These are phyloP conservation scores for Rhopalosiphum maidis DNA, from an alignment of 1,140 invertebrate species.

Conservation along the genomic window DNA sequence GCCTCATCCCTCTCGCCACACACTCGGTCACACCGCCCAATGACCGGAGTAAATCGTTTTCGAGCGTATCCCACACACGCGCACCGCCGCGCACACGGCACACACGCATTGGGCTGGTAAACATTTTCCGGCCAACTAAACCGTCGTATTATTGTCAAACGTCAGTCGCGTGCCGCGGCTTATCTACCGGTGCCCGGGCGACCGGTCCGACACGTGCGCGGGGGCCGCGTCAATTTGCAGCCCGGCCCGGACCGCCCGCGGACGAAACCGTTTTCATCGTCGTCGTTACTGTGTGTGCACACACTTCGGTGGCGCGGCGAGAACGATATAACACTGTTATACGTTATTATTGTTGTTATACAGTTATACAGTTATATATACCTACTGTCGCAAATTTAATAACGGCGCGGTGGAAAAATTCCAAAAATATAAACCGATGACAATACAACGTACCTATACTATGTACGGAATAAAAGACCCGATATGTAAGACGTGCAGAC, in stretches of 20 bases:
- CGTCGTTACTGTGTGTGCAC: background rate
- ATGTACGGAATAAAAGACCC: background rate
- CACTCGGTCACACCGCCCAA: background rate
- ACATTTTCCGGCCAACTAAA: slow-evolving; percentile 57
- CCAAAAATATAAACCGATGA: background rate
- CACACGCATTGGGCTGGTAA: background rate
- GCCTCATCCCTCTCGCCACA: background rate
- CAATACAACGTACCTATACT: no score
- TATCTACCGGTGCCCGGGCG: slow-evolving; percentile 47
- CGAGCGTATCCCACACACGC: slow-evolving; percentile 47
- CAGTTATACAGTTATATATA: background rate
- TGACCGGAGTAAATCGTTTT: slow-evolving; percentile 26
- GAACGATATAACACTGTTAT: background rate
- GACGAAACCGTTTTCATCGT: background rate
- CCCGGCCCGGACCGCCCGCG: background rate
- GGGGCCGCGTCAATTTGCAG: slow-evolving; percentile 42
- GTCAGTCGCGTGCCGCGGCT: slow-evolving; percentile 54
- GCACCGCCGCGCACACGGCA: background rate
- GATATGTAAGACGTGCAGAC: background rate
- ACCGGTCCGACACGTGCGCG: slow-evolving; percentile 26
- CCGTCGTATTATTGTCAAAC: slow-evolving; percentile 27
- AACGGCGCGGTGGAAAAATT: background rate
- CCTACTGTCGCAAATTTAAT: background rate
- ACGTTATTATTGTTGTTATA: background rate
- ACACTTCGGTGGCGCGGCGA: background rate